Conservation (phyloP, 1,140 invertebrate genomes). For the Fragariocoptes setiger region DNA sequence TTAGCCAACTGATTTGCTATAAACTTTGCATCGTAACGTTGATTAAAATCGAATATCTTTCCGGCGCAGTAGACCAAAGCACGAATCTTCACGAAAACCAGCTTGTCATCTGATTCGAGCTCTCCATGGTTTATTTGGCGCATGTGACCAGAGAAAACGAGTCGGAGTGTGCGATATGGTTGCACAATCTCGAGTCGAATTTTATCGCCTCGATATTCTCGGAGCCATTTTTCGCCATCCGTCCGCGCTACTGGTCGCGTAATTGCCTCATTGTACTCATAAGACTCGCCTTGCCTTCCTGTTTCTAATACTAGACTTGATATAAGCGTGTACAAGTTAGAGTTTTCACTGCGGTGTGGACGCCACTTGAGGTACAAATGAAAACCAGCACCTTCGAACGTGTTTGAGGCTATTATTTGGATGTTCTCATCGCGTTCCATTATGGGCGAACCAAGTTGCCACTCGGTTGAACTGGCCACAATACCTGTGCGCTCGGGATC, state of each 20-base stretch:
- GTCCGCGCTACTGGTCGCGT: neutral
- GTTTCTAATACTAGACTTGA: neutral
- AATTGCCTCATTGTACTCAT: neutral
- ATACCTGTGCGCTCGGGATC: neutral
- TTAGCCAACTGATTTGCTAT: too few species aligned
- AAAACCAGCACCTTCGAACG: neutral
- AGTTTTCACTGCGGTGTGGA: neutral
- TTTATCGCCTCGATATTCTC: neutral
- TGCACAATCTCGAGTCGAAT: neutral
- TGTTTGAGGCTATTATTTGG: neutral
- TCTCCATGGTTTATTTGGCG: neutral
- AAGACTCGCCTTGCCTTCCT: neutral
- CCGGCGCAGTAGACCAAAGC: neutral
- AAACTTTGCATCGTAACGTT: constrained; percentile 20
- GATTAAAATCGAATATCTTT: constrained; percentile 4
- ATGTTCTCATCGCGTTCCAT: neutral
- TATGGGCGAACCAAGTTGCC: neutral
- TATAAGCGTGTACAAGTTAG: neutral
- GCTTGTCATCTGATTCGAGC: too few species aligned
- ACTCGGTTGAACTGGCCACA: neutral
- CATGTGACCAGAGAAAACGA: neutral
- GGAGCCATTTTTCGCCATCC: neutral
- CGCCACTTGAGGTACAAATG: neutral
- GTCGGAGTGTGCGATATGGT: neutral
- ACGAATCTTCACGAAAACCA: neutral